Evolutionary conservation across 2,888 invertebrate genomes (phyloP).

Genomic region (Alsophila aescularia): DNA sequence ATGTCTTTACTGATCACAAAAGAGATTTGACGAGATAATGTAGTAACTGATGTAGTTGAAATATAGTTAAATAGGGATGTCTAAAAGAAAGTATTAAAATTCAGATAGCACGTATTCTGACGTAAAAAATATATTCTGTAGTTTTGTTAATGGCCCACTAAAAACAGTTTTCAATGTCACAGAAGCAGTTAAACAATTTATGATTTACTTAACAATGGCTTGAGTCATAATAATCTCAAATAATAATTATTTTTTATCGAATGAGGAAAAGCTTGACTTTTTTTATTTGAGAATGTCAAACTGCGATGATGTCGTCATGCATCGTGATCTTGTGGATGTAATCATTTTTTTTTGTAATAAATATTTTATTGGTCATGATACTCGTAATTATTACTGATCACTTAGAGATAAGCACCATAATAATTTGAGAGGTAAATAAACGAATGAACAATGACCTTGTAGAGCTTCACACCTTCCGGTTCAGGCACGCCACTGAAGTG

Average conservation of each 20-base stretch:
- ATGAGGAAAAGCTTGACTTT: constrained; percentile 11
- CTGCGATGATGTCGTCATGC: constrained; percentile 15
- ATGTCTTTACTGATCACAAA: too few species aligned
- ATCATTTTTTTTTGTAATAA: constrained; percentile 5
- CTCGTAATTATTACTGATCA: constrained; percentile 18
- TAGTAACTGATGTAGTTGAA: too few species aligned
- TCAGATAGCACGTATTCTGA: too few species aligned
- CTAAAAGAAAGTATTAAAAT: too few species aligned
- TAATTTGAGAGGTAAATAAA: neutral
- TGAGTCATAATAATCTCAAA: constrained; percentile 1
- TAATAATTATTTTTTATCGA: constrained; percentile 2
- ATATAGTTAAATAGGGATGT: too few species aligned
- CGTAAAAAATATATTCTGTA: too few species aligned
- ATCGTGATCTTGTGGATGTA: constrained; percentile 10
- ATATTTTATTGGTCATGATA: constrained; percentile 20
- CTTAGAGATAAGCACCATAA: constrained; percentile 10
- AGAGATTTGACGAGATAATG: too few species aligned
- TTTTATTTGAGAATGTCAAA: constrained; percentile 25
- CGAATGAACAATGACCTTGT: neutral
- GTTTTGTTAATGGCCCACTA: neutral
- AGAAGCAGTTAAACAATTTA: constrained; percentile 13
- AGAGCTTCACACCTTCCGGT: neutral
- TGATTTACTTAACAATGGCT: constrained; percentile 11
- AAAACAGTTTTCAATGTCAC: constrained; percentile 3
- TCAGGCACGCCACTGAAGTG: neutral